phyloP scores from a whole-genome alignment of 2,888 invertebrate species.

The Philereme vetulata region DNA sequence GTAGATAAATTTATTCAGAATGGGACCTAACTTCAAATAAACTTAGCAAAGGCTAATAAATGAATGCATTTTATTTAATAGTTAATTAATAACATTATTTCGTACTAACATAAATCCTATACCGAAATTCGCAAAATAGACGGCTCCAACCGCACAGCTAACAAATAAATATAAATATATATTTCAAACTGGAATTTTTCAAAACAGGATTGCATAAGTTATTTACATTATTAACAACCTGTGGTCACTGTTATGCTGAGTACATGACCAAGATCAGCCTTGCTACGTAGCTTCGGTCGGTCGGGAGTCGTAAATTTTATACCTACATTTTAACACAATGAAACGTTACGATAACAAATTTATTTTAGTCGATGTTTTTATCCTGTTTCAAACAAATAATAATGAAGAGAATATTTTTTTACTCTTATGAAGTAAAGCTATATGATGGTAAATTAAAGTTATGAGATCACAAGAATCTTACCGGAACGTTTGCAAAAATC shows the following conservation, averaged over 20 bases:
- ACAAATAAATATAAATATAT: no score
- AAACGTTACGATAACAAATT: slow-evolving; percentile 3
- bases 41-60: not conserved
- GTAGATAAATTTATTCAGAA: slow-evolving; percentile 1
- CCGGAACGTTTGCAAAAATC: slow-evolving; percentile 43
- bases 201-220: no score
- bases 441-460: not conserved
- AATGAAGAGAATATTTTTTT: not conserved
- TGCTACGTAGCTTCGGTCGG: no score
- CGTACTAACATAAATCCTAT: slow-evolving; percentile 8
- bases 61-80: no score
- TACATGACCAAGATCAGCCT: no score
- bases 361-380: slow-evolving; percentile 10
- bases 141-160: no score
- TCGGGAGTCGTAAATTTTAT: no score
- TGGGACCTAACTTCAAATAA: not conserved
- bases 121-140: slow-evolving; percentile 2
- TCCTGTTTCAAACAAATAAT: slow-evolving; percentile 10
- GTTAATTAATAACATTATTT: slow-evolving; percentile 7
- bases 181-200: no score
- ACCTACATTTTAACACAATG: slow-evolving; percentile 10
- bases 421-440: not conserved
- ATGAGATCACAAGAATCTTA: slow-evolving; percentile 47
- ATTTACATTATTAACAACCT: no score
- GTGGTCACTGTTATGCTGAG: no score